Base-by-base conservation (phyloP, 2,797 vertebrate species). In the Ctenochaetus hawaiiensis region DNA sequence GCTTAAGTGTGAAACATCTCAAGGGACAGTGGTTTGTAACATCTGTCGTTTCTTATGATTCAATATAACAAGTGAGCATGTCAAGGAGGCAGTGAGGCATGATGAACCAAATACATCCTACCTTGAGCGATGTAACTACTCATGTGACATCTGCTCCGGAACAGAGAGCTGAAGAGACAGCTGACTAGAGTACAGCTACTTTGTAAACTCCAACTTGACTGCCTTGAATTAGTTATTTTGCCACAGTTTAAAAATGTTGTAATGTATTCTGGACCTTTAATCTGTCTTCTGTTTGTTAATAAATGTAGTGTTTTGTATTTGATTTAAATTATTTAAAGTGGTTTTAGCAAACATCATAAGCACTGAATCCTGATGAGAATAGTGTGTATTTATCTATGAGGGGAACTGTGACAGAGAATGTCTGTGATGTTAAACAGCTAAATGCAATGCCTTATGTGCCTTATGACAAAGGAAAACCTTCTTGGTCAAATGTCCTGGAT, bases 71-170 rank as follows among this genome's bases (percentile, higher is more conserved):
- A 89, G 80, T 72, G 82, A 86, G 78, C 88, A 77, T 67, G 86
- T 91, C 86, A 79, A 80, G 12, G 65, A 85, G 58, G 77, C 84
- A 88, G 81, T 11, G 85, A 92, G 65, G 90, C 87, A 47, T 82
- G 84, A 89, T 80, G 84, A 88, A 82, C 80, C 82, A 83, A 87
- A 89, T 83, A 81, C 82, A 90, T 92, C 85, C 69, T 84, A 92
- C 86, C 88, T 88, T 88, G 77, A 90, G 85, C 85, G 60, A 89
- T 83, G 67, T 63, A 83, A 78, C 84, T 81, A 81, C 77, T 89
- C 86, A 86, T 81, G 88, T 92, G 87, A 86, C 85, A 90, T 90
- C 82, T 75, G 82, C 66, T 90, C 80, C 78, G 78, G 72, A 63
- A 86, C 66, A n/a, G 59, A 74, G 68, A 61, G 43, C 60, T 69